These are phyloP conservation scores for Rhinichthys klamathensis DNA, from an alignment of 2,113 vertebrate species.

Conservation along the genomic window DNA sequence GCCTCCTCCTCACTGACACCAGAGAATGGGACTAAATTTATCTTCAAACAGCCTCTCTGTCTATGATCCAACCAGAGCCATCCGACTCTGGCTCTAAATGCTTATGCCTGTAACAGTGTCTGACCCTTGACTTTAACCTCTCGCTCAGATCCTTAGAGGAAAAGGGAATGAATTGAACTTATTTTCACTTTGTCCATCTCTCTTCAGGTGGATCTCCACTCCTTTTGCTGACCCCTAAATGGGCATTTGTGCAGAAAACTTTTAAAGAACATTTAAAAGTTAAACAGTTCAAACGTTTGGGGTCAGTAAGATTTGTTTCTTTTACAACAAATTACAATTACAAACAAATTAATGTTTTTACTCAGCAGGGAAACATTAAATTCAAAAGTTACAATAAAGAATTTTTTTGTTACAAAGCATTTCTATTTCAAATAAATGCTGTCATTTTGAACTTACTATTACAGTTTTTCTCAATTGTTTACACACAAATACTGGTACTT, in stretches of 20 bases:
- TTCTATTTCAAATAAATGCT: neutral
- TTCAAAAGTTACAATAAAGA: neutral
- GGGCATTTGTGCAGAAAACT: neutral
- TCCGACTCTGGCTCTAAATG: constrained; percentile 59
- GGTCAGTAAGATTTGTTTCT: neutral
- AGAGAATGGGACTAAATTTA: constrained; percentile 72
- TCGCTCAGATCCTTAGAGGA: constrained; percentile 3
- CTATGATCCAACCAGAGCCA: constrained; percentile 65
- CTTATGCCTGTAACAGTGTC: constrained; percentile 62
- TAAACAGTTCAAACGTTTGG: neutral
- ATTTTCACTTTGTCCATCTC: neutral
- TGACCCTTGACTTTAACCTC: constrained; percentile 58
- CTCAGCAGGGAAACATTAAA: neutral
- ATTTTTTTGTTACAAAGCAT: neutral
- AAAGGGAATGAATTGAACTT: neutral
- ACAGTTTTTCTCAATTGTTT: no score
- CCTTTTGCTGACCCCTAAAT: neutral
- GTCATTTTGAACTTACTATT: neutral
- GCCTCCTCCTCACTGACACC: constrained; percentile 64
- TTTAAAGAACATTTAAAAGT: neutral
- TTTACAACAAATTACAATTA: no score
- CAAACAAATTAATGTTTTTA: neutral
- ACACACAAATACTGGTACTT: no score
- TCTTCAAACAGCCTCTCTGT: constrained; percentile 71
- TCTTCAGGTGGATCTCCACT: neutral